Percentiles rank a stretch among this genome's conserved stretches.
Evolutionary conservation across 2,888 invertebrate species (phyloP).

Genomic region (Stenotaenia linearis): DNA sequence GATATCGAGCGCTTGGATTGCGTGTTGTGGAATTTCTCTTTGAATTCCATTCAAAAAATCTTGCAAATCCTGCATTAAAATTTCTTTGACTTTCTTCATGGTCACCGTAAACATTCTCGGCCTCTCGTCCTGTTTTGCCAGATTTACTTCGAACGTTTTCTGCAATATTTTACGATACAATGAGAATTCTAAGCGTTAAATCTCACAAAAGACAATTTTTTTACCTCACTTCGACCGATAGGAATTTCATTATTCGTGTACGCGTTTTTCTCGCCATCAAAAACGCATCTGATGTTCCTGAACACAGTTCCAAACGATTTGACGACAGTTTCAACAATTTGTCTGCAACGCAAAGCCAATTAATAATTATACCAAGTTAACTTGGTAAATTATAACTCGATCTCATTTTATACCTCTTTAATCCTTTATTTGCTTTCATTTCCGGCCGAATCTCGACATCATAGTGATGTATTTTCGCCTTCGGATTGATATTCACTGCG

Average conservation of each 20-base stretch:
- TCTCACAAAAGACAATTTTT: too few relatives aligned
- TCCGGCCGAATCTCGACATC: neutral
- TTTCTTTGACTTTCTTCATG: neutral
- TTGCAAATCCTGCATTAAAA: constrained; percentile 18
- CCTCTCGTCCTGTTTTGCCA: neutral
- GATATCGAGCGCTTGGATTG: constrained; percentile 33
- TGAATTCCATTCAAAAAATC: constrained; percentile 29
- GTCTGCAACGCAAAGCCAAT: neutral
- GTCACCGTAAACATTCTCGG: neutral
- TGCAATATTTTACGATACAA: neutral
- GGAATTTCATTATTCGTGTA: neutral
- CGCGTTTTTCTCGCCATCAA: constrained; percentile 29
- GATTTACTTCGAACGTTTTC: neutral
- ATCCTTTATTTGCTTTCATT: neutral
- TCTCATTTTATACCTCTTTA: neutral
- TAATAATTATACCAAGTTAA: neutral
- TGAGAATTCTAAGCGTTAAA: too few relatives aligned
- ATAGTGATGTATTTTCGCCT: neutral
- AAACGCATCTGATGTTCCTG: neutral
- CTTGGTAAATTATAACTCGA: too few relatives aligned
- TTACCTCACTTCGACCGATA: neutral
- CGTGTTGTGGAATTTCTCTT: constrained; percentile 18
- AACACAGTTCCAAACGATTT: neutral
- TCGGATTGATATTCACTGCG: neutral
- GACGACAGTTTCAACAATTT: neutral